Conservation (phyloP, 1,140 invertebrate genomes). For the Pristionchus pacificus region DNA sequence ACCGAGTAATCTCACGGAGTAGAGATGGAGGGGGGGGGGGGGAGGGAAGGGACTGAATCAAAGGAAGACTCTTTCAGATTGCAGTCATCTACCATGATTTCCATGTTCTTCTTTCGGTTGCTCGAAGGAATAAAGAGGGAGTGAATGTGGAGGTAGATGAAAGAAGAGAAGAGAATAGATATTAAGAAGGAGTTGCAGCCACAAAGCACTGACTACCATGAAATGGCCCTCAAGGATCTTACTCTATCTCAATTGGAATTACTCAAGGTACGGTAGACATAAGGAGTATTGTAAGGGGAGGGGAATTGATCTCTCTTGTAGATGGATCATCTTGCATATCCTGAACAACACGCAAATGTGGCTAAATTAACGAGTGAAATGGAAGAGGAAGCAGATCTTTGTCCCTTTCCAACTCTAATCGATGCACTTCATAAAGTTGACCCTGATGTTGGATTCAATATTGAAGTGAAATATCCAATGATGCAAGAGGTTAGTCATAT, state of each 20-base stretch:
- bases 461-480: slow-evolving; percentile 45
- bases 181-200: slow-evolving; percentile 10
- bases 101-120: slow-evolving; percentile 54
- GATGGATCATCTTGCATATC: slow-evolving; percentile 47
- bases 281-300: not conserved
- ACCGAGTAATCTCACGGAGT: too few species aligned
- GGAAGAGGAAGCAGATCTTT: slow-evolving; percentile 30
- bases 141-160: not conserved
- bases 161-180: slow-evolving; percentile 6
- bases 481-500: slow-evolving; percentile 31
- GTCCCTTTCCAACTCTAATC: slow-evolving; percentile 36
- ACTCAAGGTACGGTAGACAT: slow-evolving; percentile 21
- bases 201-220: slow-evolving; percentile 45
- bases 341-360: slow-evolving; percentile 22
- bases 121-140: slow-evolving; percentile 32
- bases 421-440: slow-evolving; percentile 38
- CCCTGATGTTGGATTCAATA: slow-evolving; percentile 40
- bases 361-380: slow-evolving; percentile 19
- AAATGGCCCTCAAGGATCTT: slow-evolving; percentile 54
- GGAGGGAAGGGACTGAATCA: not conserved
- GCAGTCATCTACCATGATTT: slow-evolving; percentile 56
- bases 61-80: slow-evolving; percentile 7
- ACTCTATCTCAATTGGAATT: slow-evolving; percentile 50
- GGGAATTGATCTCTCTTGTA: too few species aligned
- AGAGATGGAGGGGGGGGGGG: too few species aligned